Base-by-base conservation (phyloP, 2,113 vertebrate species). In the Mesoclemmys tuberculata region DNA sequence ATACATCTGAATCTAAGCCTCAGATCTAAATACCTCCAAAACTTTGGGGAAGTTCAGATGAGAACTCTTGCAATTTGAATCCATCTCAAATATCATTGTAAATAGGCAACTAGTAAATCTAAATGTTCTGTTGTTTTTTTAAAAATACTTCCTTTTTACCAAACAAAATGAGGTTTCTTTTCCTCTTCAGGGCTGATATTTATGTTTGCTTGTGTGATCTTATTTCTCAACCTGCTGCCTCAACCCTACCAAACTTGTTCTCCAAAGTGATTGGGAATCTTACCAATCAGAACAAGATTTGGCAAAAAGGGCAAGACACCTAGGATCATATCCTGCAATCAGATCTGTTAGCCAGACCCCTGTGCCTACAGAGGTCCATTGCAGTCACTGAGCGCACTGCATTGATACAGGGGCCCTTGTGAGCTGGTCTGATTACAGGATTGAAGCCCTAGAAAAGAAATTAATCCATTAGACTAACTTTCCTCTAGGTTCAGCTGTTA, bases 91-190 rank as follows among this genome's bases (percentile, higher is more conserved):
- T 92, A 94, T 95, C 90, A 74, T 3, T 35, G 64, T 44, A 94
- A 93, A 95, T 96, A 92, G 94, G 90, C 92, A 93, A 85, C 82
- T 1, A 2, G 24, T 56, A 92, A 96, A 96, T 92, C 90, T 94
- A 94, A 96, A 95, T 89, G 94, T 91, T 93, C 84, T 85, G 48
- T 79, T 89, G 2, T 5, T 12, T 84, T 90, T 97, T 96, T 44
- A 46, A 93, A 1, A 94, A 94, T 92, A 94, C 94, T 97, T 97
- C 95, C 93, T 90, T 92, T 95, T 90, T 87, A 96, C 90, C 92
- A 96, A 95, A 96, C 92, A 97, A 97, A 64, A 77, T 0, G 90
- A 94, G 93, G 74, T 93, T 96, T 97, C 93, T 96, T 97, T 97
- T 95, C 95, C 95, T 95, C 92, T 95, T 90, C 87, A 68, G 89